Evolutionary conservation across 2,888 invertebrate genomes (phyloP).

Genomic region (Phorcus lineatus): DNA sequence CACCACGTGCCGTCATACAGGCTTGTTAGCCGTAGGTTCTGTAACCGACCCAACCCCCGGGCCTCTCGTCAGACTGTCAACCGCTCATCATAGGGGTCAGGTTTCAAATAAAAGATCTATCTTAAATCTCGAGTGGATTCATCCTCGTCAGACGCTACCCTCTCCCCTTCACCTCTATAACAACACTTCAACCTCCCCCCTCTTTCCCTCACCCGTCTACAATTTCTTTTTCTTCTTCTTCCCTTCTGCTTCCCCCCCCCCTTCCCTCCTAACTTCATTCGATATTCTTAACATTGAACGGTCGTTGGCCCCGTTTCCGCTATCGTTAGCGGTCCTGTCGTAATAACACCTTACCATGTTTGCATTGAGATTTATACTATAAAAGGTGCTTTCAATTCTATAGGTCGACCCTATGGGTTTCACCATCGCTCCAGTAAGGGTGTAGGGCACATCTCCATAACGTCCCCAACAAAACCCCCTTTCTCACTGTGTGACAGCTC

Average conservation of each 20-base stretch:
- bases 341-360: constrained; percentile 6
- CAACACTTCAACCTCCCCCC: no score
- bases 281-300: not conserved
- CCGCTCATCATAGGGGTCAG: not conserved
- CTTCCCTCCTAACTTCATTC: no score
- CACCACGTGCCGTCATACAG: not conserved
- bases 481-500: not conserved
- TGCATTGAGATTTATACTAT: not conserved
- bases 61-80: not conserved
- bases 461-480: not conserved
- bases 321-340: not conserved
- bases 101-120: constrained; percentile 9
- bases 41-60: not conserved
- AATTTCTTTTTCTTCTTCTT: no score
- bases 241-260: no score
- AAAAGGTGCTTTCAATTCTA: constrained; percentile 20
- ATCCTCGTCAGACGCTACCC: not conserved
- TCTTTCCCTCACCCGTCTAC: no score
- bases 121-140: not conserved
- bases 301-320: not conserved
- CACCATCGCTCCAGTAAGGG: not conserved
- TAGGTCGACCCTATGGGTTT: not conserved
- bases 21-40: not conserved
- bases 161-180: not conserved
- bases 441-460: not conserved